Percentiles rank a stretch among this genome's conserved stretches.
Conservation (phyloP, 1,140 invertebrate species). For the Frieseomelitta varia region DNA sequence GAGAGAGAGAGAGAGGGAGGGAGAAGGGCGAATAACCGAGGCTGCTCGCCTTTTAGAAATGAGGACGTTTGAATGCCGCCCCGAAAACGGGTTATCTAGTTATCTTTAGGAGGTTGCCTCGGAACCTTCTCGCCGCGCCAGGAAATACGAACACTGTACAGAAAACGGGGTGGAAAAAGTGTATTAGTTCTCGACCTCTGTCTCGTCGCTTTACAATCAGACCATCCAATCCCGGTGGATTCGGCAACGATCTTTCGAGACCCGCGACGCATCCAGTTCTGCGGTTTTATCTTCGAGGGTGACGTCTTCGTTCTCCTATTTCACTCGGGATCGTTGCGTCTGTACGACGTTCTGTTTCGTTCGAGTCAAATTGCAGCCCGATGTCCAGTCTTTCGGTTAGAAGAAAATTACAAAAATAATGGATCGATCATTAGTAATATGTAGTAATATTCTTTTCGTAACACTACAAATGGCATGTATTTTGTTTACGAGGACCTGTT, state of each 20-base stretch:
- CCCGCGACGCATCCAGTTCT: background rate
- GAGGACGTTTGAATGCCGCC: constrained; percentile 69
- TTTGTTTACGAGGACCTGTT: too few species aligned
- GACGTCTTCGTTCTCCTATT: background rate
- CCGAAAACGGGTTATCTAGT: constrained; percentile 70
- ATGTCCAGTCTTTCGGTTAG: background rate
- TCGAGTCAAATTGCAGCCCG: background rate
- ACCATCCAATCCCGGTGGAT: constrained; percentile 4
- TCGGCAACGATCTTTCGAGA: background rate
- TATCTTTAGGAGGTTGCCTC: constrained; percentile 65
- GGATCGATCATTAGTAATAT: background rate
- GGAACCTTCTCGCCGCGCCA: constrained; percentile 11
- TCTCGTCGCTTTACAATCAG: constrained; percentile 19
- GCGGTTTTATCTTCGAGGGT: background rate
- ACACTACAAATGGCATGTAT: too few species aligned
- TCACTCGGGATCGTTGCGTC: background rate
- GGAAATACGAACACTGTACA: constrained; percentile 7
- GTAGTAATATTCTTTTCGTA: too few species aligned
- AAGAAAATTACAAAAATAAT: background rate
- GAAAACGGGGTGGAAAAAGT: constrained; percentile 15
- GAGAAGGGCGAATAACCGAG: background rate
- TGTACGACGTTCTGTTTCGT: background rate
- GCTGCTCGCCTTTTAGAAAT: constrained; percentile 62
- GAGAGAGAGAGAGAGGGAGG: background rate
- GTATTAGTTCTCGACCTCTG: constrained; percentile 49